Percentiles rank a stretch among this genome's conserved stretches.
phyloP scores from a whole-genome alignment of 2,113 vertebrate species.

The Marmota flaviventris region DNA sequence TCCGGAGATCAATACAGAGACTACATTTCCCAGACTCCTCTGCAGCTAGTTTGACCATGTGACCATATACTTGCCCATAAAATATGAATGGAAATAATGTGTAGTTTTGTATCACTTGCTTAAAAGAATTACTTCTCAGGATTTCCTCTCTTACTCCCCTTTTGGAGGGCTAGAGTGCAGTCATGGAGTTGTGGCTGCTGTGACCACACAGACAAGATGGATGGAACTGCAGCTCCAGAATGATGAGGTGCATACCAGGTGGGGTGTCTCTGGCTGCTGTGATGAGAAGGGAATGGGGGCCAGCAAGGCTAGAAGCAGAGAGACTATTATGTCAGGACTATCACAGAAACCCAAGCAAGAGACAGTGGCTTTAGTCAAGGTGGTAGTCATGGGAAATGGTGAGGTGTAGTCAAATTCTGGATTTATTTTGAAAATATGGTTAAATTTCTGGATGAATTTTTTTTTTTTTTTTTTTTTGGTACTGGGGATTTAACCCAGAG shows the following conservation, averaged over 20 bases:
- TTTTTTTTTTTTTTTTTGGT: too few relatives aligned
- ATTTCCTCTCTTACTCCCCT: not conserved
- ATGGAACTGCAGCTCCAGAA: not conserved
- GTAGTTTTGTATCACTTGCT: not conserved
- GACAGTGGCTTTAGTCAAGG: not conserved
- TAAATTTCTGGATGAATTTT: not conserved
- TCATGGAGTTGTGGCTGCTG: not conserved
- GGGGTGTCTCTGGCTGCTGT: not conserved
- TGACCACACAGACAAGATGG: not conserved
- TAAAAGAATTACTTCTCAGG: constrained; percentile 22
- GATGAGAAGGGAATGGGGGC: not conserved
- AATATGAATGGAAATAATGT: constrained; percentile 25
- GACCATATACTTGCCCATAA: not conserved
- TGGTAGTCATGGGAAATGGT: not conserved
- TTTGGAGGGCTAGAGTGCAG: not conserved
- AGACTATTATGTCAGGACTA: not conserved
- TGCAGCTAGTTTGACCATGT: not conserved
- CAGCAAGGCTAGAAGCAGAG: not conserved
- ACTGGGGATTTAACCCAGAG: too few relatives aligned
- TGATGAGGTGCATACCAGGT: not conserved
- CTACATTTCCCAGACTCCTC: not conserved
- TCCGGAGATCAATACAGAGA: not conserved
- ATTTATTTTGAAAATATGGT: not conserved
- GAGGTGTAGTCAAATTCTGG: not conserved
- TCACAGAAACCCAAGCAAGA: not conserved